Base-by-base conservation (phyloP, 2,113 vertebrate species). In the Alces alces region DNA sequence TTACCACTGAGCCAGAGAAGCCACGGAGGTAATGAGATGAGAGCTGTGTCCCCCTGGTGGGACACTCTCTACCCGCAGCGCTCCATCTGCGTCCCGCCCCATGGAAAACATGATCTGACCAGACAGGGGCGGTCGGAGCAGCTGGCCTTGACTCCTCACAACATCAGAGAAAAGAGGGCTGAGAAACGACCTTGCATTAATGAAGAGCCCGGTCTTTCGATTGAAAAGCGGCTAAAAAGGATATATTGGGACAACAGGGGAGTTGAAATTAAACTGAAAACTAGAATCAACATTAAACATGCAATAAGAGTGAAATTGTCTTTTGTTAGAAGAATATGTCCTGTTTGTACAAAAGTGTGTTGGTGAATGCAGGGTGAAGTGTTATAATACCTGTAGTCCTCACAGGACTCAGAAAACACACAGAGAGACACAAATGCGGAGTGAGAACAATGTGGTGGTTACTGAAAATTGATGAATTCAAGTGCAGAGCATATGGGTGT, bases 401-500 rank as follows among this genome's bases (percentile, higher is more conserved):
- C 17, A 27, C n/a, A 12, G 3, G 27, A n/a, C 33, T 85, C 50
- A 70, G 87, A 66, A 76, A 16, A 54, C 4, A 76, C 10, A 58
- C 3, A 19, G 0, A 21, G 1, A 54, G 6, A 60, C 54, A 13
- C 61, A 64, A 6, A 78, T 27, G 55, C 7, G 1, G 16, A 8
- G 8, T 16, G 76, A 55, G 11, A 55, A 39, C 61, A 3, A 23
- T 0, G 21, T 15, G 47, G 66, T 27, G 39, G 17, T 30, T 2
- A 27, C 16, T 25, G 19, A 52, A 54, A 8, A 52, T 1, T 11
- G 14, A 58, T 4, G 25, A 17, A 33, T 27, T 27, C 39, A 17
- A 6, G 21, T 0, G n/a, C 50, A 25, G 52, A 52, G 58, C 15
- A 5, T 0, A 3, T 0, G 12, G 28, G 47, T 8, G 23, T 45